Evolutionary conservation across 2,797 vertebrate species (phyloP), one percentile per base, ranked within the genome.

Genomic region (Molossus molossus): DNA sequence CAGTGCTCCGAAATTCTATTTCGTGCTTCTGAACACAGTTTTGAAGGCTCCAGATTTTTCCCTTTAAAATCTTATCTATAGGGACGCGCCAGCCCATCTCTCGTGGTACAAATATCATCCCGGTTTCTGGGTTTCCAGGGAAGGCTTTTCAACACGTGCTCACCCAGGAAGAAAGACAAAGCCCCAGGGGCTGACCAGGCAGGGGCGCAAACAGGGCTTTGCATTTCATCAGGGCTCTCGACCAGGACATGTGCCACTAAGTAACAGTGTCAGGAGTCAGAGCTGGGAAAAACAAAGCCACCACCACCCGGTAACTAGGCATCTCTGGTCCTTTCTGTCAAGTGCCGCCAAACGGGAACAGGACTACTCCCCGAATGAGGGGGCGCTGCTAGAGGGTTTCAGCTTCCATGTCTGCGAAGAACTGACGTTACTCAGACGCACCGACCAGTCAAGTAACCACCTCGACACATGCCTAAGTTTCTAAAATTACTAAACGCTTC

Each of bases 1-100:
- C 17, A 9, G 55, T 76, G 90, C 33, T 96, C 91, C 96, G 93
- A 57, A 89, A 96, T 96, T 97, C 90, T 83, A 86, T 87, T 95
- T 96, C 87, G 87, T 50, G 91, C 86, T 85, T 69, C 92, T 90
- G 57, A 70, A 90, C 79, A 92, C n/a, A 14, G 40, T 57, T 95
- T 80, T 53, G 79, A 96, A 70, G 76, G 75, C 76, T 92, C 0
- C 5, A 65, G 13, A 20, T 25, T 12, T 83, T 82, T 70, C 65
- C 20, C 84, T 62, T 81, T 83, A 48, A 62, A 50, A 48, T n/a
- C 45, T 62, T 73, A 70, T 73, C 90, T 96, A 57, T 1, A 87
- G 73, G 73, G 50, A 87, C 37, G 73, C 37, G 6, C 64, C 64
- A 23, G 60, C 13, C 12, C 88, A 88, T 72, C 95, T n/a, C 40